These are phyloP conservation scores for Lethrus apterus DNA, from an alignment of 1,140 invertebrate genomes.

Conservation along the genomic window DNA sequence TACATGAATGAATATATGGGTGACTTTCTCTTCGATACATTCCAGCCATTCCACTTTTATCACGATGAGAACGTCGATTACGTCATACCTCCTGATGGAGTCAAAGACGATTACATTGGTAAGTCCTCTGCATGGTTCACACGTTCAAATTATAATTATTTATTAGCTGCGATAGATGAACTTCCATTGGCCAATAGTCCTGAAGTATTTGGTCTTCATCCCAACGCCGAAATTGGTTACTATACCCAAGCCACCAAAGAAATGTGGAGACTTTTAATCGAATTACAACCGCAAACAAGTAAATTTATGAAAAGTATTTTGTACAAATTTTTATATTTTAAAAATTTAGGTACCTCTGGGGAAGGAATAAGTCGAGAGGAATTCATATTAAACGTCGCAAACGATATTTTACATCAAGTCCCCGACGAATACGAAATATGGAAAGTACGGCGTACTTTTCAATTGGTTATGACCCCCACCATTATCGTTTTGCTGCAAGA, in stretches of 20 bases:
- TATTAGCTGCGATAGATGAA: conserved; percentile 57
- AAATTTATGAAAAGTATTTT: conserved; percentile 28
- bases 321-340: too few relatives aligned
- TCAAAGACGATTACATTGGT: conserved; percentile 65
- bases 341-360: conserved; percentile 41
- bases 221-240: conserved; percentile 89
- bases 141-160: too few relatives aligned
- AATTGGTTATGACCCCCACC: conserved; percentile 68
- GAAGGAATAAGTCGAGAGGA: conserved; percentile 66
- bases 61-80: conserved; percentile 68
- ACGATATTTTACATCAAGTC: conserved; percentile 66
- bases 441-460: conserved; percentile 68
- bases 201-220: conserved; percentile 83
- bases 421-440: conserved; percentile 69
- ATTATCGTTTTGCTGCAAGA: conserved; percentile 84
- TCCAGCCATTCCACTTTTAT: conserved; percentile 86
- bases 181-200: conserved; percentile 69
- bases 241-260: conserved; percentile 75
- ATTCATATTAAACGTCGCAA: conserved; percentile 71
- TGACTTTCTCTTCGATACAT: conserved; percentile 83
- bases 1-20: conserved; percentile 94
- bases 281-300: conserved; percentile 82
- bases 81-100: conserved; percentile 61
- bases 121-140: conserved; percentile 16
- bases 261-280: conserved; percentile 77